phyloP scores from a whole-genome alignment of 2,797 vertebrate species.

The Distichodus sexfasciatus region DNA sequence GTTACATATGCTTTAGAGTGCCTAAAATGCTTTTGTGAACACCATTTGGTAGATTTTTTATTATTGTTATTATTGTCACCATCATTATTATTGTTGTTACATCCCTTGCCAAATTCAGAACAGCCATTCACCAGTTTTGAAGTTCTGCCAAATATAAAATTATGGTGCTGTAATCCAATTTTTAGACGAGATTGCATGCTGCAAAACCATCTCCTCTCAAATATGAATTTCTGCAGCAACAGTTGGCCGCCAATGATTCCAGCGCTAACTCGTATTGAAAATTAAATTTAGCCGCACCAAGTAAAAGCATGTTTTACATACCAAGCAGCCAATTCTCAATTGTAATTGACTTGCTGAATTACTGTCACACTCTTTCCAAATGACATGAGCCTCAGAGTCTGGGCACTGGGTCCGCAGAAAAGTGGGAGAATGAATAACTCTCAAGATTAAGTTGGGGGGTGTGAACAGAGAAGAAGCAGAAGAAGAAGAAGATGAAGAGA shows the following conservation, averaged over 20 bases:
- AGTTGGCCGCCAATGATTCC: slow-evolving; percentile 1
- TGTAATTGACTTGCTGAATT: slow-evolving; percentile 79
- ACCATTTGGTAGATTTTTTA: no score
- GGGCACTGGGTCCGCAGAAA: slow-evolving; percentile 72
- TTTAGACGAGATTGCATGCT: no score
- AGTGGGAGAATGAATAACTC: slow-evolving; percentile 79
- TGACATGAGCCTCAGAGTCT: slow-evolving; percentile 75
- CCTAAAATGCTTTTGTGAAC: no score
- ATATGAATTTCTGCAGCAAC: not conserved
- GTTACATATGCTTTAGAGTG: no score
- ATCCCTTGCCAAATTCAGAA: no score
- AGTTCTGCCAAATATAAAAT: no score
- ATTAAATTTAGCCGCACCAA: slow-evolving; percentile 28
- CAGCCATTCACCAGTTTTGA: no score
- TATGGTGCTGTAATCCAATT: no score
- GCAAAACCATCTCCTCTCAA: not conserved
- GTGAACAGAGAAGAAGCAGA: slow-evolving; percentile 66
- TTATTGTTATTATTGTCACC: no score
- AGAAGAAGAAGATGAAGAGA: slow-evolving; percentile 62
- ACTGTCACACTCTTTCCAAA: slow-evolving; percentile 67
- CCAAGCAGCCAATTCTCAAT: slow-evolving; percentile 76
- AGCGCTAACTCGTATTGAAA: slow-evolving; percentile 7
- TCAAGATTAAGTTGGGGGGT: slow-evolving; percentile 65
- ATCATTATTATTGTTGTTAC: no score
- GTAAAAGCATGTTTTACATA: slow-evolving; percentile 67